Base-by-base conservation (phyloP, 2,797 vertebrate species). In the Phataginus tricuspis region DNA sequence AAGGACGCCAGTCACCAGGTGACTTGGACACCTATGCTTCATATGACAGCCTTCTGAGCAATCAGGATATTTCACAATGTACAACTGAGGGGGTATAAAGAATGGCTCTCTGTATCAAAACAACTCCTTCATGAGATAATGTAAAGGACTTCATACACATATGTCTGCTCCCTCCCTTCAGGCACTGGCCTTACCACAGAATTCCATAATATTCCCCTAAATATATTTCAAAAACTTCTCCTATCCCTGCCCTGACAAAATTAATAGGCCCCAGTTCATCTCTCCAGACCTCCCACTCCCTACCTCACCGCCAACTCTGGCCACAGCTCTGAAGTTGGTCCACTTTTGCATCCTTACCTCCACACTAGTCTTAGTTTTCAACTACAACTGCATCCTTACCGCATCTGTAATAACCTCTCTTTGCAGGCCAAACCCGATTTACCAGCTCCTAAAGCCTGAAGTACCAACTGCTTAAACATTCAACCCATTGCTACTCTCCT, bases 11-110 rank as follows among this genome's bases (percentile, higher is more conserved):
- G 42, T 19, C 29, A 69, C 49, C 61, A 87, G 16, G 39, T 63
- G 5, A 86, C 57, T 55, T 72, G 51, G 63, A 72, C 4, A 19
- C 59, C 34, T 39, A 21, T 74, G 31, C 61, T 42, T 90, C 93
- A 64, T 27, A 84, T 45, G 29, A 72, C 42, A 61, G 34, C 34
- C 63, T 88, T 90, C 79, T 91, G 66, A 96, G 57, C 89, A 61
- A 91, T 39, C 34, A 51, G 13, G 71, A 95, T 78, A 79, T 51
- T 89, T 78, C 95, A 85, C 57, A 89, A 93, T 55, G 21, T 13
- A 84, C 5, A 53, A 23, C 29, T 94, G 51, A 78, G 69, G 49
- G 34, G 29, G 19, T 3, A 39, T 64, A 90, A 83, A 92, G 61
- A 57, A 78, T 34, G 45, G 15, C 25, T 90, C 16, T 37, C 31